Percentiles rank a stretch among this genome's conserved stretches.
Conservation (phyloP, 1,140 invertebrate species). For the Drosophila azteca region DNA sequence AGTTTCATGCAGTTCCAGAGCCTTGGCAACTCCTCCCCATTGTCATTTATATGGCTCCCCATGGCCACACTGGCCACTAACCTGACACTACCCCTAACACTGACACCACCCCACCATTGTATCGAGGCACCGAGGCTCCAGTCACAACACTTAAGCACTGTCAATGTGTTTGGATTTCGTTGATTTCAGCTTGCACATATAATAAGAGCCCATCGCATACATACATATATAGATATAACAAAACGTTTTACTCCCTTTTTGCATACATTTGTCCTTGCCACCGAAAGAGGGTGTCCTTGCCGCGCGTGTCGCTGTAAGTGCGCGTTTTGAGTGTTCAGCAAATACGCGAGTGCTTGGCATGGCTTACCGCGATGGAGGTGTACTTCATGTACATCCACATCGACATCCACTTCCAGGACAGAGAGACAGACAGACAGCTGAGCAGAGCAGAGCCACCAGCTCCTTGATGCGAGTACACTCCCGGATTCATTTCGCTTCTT, state of each 20-base stretch:
- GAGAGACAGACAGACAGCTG: no score
- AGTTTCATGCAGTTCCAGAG: not conserved
- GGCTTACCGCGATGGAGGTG: conserved; percentile 42
- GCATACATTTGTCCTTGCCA: conserved; percentile 52
- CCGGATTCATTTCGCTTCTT: conserved; percentile 30
- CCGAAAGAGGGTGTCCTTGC: conserved; percentile 19
- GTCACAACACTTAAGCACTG: conserved; percentile 58
- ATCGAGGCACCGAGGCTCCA: conserved; percentile 6
- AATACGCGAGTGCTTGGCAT: conserved; percentile 51
- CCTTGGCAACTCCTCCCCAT: conserved; percentile 1
- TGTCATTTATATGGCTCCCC: not conserved
- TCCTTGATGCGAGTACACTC: not conserved
- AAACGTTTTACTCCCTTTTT: conserved; percentile 59
- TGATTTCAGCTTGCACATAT: conserved; percentile 52
- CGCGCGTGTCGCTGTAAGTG: conserved; percentile 34
- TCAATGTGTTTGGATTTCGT: conserved; percentile 71
- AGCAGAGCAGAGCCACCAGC: no score
- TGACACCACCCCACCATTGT: not conserved
- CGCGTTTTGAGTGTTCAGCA: conserved; percentile 63
- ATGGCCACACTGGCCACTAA: conserved; percentile 1
- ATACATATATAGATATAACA: not conserved
- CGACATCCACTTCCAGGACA: no score
- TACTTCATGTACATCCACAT: conserved; percentile 1
- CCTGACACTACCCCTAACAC: not conserved
- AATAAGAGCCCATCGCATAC: conserved; percentile 16